Percentiles rank a stretch among this genome's conserved stretches.
Conservation (phyloP, 2,888 invertebrate genomes). For the Drosophila heteroneura region DNA sequence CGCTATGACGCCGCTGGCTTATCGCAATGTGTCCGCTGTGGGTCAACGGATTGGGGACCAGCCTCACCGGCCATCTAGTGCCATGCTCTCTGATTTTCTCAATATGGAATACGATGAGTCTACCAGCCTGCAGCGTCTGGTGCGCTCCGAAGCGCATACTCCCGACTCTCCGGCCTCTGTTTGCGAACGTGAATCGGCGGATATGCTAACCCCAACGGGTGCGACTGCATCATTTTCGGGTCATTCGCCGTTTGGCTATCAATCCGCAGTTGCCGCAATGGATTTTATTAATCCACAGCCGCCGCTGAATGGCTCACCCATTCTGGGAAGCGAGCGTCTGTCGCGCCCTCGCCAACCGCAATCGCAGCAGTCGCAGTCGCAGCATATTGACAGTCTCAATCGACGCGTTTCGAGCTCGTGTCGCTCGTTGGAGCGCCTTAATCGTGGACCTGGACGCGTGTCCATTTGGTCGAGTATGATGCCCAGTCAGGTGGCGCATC, state of each 20-base stretch:
- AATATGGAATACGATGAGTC: constrained; percentile 85
- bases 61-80: constrained; percentile 86
- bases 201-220: constrained; percentile 59
- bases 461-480: constrained; percentile 86
- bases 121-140: constrained; percentile 83
- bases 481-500: constrained; percentile 87
- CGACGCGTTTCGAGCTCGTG: constrained; percentile 85
- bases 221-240: constrained; percentile 30
- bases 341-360: constrained; percentile 79
- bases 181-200: constrained; percentile 81
- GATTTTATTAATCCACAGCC: constrained; percentile 64
- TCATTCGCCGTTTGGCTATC: constrained; percentile 53
- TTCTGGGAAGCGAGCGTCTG: constrained; percentile 67
- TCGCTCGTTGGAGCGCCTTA: constrained; percentile 86
- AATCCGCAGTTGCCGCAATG: constrained; percentile 39
- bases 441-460: constrained; percentile 85
- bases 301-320: constrained; percentile 68
- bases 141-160: constrained; percentile 85
- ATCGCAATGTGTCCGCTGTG: constrained; percentile 19
- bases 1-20: constrained; percentile 7
- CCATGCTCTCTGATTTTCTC: constrained; percentile 85
- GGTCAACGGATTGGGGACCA: constrained; percentile 70
- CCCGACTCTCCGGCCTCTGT: constrained; percentile 85
- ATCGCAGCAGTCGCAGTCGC: constrained; percentile 9
- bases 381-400: constrained; percentile 71